Evolutionary conservation across 2,888 invertebrate genomes (phyloP), one percentile per base, ranked within the genome.

Genomic region (Drosophila silvestris): DNA sequence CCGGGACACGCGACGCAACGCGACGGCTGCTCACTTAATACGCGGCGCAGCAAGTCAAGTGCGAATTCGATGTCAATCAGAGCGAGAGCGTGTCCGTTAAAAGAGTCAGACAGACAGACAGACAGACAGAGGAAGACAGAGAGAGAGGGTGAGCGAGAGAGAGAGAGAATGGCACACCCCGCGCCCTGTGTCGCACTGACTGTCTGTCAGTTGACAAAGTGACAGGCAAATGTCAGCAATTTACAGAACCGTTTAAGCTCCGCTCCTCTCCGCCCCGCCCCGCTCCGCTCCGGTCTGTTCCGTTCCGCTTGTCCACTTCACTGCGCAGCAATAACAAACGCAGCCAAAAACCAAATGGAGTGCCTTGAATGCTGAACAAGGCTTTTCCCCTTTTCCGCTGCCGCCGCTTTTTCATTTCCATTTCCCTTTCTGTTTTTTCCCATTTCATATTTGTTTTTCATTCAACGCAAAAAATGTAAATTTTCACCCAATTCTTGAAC

Each of bases 201-300:
- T 35, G 35, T 5, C 56, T 35, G 59, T 50, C 57, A 52, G 53
- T 62, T 85, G 85, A 88, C 85, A 80, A 81, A 82, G 70, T 86
- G 85, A 86, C 85, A 83, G 88, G 79, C 82, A 83, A 87, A 85
- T 88, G 88, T 85, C 85, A 88, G 74, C 88, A 82, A 81, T 88
- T 88, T 79, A 80, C 61, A 73, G 37, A 65, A 83, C 59, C 85
- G 85, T 85, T 85, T 85, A 85, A 85, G 85, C 85, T 82, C 70
- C 71, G 71, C 52, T 74, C 16, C 22, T 69, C 51, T 64, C 9
- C 35, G 52, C 35, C 6, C 22, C 47, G 0, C 85, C 77, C 72
- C 69, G 61, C 41, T 10, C 70, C 65, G 67, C 50, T 72, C 19
- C 26, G 53, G 3, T n/a, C 41, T 10, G 41, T n/a, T n/a, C 41